Conservation (phyloP, 2,797 vertebrate genomes). For the Staurois parvus region DNA sequence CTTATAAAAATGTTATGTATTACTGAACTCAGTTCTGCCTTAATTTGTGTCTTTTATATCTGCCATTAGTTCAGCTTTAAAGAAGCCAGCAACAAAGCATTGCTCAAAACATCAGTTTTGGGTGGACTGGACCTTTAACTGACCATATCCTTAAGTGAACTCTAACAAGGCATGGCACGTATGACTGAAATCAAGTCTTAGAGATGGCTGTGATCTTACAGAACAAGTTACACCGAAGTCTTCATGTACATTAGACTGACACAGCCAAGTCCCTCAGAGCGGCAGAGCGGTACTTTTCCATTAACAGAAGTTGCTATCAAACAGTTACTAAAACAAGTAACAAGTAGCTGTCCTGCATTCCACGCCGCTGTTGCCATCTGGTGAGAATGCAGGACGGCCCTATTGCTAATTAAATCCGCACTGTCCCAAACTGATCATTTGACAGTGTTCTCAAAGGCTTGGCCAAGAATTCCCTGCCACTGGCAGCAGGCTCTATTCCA, state of each 20-base stretch:
- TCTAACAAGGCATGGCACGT: too few relatives aligned
- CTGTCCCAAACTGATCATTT: conserved; percentile 36
- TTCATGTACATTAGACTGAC: not conserved
- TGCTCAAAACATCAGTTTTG: too few relatives aligned
- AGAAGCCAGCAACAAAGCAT: too few relatives aligned
- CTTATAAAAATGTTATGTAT: too few relatives aligned
- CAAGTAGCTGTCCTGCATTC: conserved; percentile 55
- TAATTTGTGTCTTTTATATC: too few relatives aligned
- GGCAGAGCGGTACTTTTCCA: conserved; percentile 46
- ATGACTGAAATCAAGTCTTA: not conserved
- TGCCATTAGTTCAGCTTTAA: too few relatives aligned
- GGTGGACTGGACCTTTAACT: too few relatives aligned
- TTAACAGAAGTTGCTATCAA: conserved; percentile 57
- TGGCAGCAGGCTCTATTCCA: conserved; percentile 9
- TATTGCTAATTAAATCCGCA: conserved; percentile 60
- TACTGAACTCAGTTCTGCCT: too few relatives aligned
- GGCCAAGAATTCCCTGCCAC: conserved; percentile 44
- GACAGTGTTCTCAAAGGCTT: conserved; percentile 13
- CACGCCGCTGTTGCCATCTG: conserved; percentile 54
- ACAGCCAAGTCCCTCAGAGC: not conserved
- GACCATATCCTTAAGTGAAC: too few relatives aligned
- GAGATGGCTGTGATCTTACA: not conserved
- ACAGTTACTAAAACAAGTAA: conserved; percentile 59
- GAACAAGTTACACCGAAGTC: not conserved
- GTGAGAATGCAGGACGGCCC: conserved; percentile 39